phyloP scores from a whole-genome alignment of 1,140 invertebrate species.

The Calycopis cecrops region DNA sequence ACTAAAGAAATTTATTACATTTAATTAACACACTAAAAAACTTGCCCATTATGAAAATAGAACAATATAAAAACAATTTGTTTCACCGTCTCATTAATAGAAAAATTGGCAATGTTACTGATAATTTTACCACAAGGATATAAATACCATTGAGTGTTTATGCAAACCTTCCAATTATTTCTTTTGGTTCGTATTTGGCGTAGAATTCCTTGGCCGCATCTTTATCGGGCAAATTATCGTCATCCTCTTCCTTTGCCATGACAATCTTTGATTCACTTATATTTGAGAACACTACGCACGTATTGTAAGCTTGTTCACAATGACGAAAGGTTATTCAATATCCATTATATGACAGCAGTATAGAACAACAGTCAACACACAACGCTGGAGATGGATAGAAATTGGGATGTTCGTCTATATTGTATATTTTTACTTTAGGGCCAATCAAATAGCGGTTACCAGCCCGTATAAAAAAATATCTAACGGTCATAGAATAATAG shows the following conservation, averaged over 20 bases:
- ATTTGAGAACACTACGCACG: slow-evolving; percentile 32
- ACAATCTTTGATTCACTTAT: slow-evolving; percentile 48
- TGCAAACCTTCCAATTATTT: slow-evolving; percentile 94
- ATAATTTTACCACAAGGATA: slow-evolving; percentile 16
- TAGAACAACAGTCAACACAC: not conserved
- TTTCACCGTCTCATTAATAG: too few relatives aligned
- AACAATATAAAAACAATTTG: too few relatives aligned
- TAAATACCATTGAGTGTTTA: slow-evolving; percentile 28
- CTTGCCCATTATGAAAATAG: too few relatives aligned
- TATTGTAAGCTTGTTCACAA: slow-evolving; percentile 38
- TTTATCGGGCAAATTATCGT: slow-evolving; percentile 90
- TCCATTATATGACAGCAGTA: slow-evolving; percentile 11
- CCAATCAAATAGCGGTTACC: too few relatives aligned
- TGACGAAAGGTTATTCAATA: slow-evolving; percentile 64
- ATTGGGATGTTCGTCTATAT: too few relatives aligned
- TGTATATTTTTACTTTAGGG: too few relatives aligned
- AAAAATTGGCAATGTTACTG: not conserved
- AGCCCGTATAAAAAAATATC: too few relatives aligned
- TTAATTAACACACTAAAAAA: too few relatives aligned
- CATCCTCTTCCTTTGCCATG: slow-evolving; percentile 88
- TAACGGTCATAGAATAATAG: too few relatives aligned
- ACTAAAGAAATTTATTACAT: too few relatives aligned
- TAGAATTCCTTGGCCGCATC: slow-evolving; percentile 96
- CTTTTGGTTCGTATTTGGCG: slow-evolving; percentile 98
- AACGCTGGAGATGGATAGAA: not conserved